phyloP scores from a whole-genome alignment of 2,113 vertebrate species.

The Heptranchias perlo region DNA sequence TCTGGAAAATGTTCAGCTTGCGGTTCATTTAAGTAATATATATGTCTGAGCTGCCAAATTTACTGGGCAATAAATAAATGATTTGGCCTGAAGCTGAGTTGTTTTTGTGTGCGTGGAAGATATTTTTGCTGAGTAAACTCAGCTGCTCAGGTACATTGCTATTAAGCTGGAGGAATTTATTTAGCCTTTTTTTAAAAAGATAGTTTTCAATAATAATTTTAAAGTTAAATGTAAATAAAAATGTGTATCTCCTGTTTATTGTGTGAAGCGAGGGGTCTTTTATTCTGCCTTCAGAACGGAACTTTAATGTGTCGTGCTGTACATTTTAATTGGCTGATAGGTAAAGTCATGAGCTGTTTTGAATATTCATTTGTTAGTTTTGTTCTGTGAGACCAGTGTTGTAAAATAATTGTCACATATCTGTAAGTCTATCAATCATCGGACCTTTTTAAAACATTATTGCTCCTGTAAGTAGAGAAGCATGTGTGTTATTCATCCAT shows the following conservation, averaged over 20 bases:
- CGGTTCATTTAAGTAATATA: neutral
- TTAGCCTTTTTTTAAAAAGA: neutral
- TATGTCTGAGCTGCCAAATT: neutral
- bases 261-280: neutral
- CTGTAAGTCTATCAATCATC: neutral
- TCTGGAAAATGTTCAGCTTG: neutral
- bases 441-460: neutral
- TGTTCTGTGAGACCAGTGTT: neutral
- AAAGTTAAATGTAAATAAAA: neutral
- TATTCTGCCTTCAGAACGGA: neutral
- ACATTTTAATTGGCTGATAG: neutral
- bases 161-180: neutral
- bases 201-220: neutral
- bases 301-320: neutral
- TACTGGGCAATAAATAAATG: slow-evolving; percentile 5
- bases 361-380: neutral
- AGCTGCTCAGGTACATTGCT: neutral
- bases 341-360: neutral
- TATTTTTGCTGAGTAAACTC: neutral
- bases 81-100: neutral
- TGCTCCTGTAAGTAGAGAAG: neutral
- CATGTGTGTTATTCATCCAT: neutral
- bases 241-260: neutral
- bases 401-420: neutral
- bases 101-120: neutral